Base-by-base conservation (phyloP, 1,140 invertebrate species). In the Tachypleus tridentatus region DNA sequence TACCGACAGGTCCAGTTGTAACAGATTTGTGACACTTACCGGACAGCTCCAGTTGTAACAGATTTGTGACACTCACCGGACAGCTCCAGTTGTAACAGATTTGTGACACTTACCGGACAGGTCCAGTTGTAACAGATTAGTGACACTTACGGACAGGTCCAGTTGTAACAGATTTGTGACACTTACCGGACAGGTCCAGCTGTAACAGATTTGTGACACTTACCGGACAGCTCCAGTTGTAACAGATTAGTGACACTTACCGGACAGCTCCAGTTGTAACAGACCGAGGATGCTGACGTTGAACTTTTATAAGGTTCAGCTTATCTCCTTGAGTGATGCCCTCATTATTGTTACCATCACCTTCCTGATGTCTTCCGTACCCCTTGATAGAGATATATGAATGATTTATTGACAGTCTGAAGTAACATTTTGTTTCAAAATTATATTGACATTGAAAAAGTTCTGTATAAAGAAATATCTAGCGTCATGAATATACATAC, bases 261-360 rank as follows among this genome's bases (percentile, higher is more conserved):
- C 80, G 78, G 11, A 78, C 74, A 62, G 76, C 73, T 11, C 78
- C 72, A 47, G 80, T 75, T 51, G 78, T 79, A 49, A 75, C 74
- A 6, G 81, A 77, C 66, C 83, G 74, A 47, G 79, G 76, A 73
- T 82, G 81, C 59, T 82, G 75, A 63, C 85, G 76, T 64, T 81
- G 73, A 11, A 85, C 85, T 77, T 89, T 89, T 29, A 69, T 69
- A 51, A 54, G 61, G 49, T 69, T 69, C n/a, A 69, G 29, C 48
- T 63, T 60, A 53, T 69, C 67, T 4, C 67, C 67, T 58, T 69
- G 67, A 10, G 67, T 69, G 2, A 64, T 56, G 50, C 52, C 56
- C 56, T 62, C 60, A 54, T 64, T 60, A n/a, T 54, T 54, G 3
- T 54, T 54, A 54, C 3, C 3, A n/a, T 54, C 3, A 54, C 53